Conservation (phyloP, 2,113 vertebrate genomes). For the Ctenomys sociabilis region DNA sequence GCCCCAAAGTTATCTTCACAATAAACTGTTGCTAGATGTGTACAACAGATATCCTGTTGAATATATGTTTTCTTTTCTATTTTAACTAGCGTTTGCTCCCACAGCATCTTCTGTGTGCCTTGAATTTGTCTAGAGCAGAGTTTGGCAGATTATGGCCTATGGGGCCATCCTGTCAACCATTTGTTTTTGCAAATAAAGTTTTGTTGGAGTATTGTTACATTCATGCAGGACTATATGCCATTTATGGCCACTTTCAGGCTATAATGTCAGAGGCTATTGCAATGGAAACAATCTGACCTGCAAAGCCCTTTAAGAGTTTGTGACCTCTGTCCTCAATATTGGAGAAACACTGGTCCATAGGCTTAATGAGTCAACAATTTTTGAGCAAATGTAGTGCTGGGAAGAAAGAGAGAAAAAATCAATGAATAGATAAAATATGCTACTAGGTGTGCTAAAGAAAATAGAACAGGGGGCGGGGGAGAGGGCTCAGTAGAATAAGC, state of each 20-base stretch:
- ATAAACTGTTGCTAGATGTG: not conserved
- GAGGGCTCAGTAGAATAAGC: too few species aligned
- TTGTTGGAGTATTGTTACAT: constrained; percentile 5
- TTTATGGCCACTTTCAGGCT: not conserved
- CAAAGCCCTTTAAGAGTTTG: not conserved
- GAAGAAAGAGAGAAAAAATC: not conserved
- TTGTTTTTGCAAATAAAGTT: constrained; percentile 41
- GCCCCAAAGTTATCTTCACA: too few species aligned
- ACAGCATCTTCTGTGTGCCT: not conserved
- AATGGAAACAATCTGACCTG: not conserved
- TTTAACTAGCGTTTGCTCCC: not conserved
- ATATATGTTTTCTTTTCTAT: not conserved
- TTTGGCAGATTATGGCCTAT: not conserved
- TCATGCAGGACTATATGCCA: not conserved
- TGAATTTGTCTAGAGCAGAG: constrained; percentile 9
- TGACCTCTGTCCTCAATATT: not conserved
- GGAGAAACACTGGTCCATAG: not conserved
- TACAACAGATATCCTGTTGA: not conserved
- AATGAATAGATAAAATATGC: not conserved
- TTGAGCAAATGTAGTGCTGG: not conserved
- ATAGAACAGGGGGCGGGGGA: too few species aligned
- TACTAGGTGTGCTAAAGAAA: not conserved
- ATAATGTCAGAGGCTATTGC: not conserved
- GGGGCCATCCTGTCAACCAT: not conserved
- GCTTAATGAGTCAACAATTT: not conserved